Conservation (phyloP, 2,797 vertebrate genomes). For the Poecilia wingei region DNA sequence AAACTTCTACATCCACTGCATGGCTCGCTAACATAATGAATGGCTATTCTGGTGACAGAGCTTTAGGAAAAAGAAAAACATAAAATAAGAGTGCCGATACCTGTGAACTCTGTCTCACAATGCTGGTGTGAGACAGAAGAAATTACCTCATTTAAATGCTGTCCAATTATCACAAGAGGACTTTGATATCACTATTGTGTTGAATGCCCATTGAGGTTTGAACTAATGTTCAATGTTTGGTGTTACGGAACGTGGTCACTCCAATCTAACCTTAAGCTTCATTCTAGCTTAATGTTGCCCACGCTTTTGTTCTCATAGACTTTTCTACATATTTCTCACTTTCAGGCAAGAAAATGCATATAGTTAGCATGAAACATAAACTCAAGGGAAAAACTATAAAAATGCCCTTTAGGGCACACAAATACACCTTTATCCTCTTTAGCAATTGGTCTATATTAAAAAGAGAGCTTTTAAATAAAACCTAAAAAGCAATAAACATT, state of each 20-base stretch:
- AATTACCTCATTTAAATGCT: neutral
- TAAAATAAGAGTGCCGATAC: neutral
- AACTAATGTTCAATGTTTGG: neutral
- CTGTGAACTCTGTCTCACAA: neutral
- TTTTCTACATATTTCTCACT: neutral
- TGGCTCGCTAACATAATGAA: neutral
- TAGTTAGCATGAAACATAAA: neutral
- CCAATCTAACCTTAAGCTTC: neutral
- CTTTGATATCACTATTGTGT: neutral
- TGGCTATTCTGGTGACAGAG: neutral
- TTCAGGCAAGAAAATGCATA: neutral
- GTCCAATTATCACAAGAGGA: neutral
- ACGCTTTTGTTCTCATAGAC: neutral
- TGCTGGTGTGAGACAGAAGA: neutral
- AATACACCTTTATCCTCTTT: neutral
- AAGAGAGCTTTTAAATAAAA: conserved; percentile 7
- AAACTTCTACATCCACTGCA: neutral
- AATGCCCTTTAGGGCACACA: neutral
- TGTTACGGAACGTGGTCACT: neutral
- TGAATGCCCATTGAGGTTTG: neutral
- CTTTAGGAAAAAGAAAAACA: neutral
- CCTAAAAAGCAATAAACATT: neutral
- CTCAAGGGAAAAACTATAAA: neutral
- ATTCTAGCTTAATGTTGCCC: neutral
- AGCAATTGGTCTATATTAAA: neutral